Base-by-base conservation (phyloP, 2,113 vertebrate species). In the Gymnocephalus cernua region DNA sequence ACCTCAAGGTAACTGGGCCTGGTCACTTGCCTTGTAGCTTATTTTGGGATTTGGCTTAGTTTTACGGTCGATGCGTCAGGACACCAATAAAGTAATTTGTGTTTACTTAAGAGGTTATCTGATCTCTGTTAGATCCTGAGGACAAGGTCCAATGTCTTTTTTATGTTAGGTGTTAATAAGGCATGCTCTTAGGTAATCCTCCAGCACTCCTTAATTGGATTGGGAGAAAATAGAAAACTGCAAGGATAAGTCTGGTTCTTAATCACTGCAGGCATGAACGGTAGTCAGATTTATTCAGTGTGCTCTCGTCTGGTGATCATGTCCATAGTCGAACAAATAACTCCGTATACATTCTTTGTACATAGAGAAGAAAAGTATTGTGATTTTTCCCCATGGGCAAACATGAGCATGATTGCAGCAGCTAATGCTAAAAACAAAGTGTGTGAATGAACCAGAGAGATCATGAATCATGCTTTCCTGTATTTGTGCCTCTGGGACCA, bases 1-100 rank as follows among this genome's bases (percentile, higher is more conserved):
- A 95, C 2, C 92, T 99, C 77, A 99, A 99, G 97, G 98, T 99
- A 94, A 83, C 2, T 0, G 4, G 9, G 45, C 56, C 12, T 29
- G 29, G 2, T 25, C 18, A 74, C 13, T 45, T 67, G 19, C 8
- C 25, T 0, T 19, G 48, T 2, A 15, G 61, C 23, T 77, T 73
- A 66, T 23, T 53, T 63, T 25, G 1, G 53, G 44, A 65, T 2
- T 50, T 3, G 6, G 32, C 41, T 48, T 21, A 9, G 15, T 18
- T 71, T 62, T 45, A 35, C 18, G 1, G 27, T 62, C 18, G 25
- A 0, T 13, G n/a, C 47, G 14, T 62, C 62, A 47, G 4, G 51
- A 25, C 44, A 32, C 16, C 3, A 41, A 65, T 38, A 58, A 71
- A 72, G 47, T 50, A 10, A 73, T 66, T 74, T 53, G 53, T n/a